Base-by-base conservation (phyloP, 2,797 vertebrate species). In the Chelmon rostratus region DNA sequence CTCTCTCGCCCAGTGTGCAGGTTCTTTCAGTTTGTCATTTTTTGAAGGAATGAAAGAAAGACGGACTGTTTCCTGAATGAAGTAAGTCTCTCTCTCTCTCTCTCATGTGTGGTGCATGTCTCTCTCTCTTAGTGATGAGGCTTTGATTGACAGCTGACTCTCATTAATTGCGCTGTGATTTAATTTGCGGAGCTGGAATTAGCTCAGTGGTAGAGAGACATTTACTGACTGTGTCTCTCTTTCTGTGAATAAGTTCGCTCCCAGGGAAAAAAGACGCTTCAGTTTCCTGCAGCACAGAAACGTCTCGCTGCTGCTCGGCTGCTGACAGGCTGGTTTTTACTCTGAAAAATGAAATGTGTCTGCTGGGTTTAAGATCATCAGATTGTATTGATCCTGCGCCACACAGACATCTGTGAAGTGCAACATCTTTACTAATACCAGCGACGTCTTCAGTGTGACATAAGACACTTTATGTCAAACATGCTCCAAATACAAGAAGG, bases 111-210 rank as follows among this genome's bases (percentile, higher is more conserved):
- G 47, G 19, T 40, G 21, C 42, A 12, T 25, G 47, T 54, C 23
- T 64, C 40, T 44, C 6, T 33, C 52, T 23, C 71, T 54, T 33
- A 6, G 0, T 7, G 56, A 73, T 42, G 69, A 65, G 28, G 44
- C 67, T 85, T 68, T 89, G 87, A 91, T 85, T 89, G 88, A 83
- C 90, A 87, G 83, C 69, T 86, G 82, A 79, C 80, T 78, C 62
- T 70, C 0, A 44, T 85, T 90, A 89, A 89, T 86, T 84, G 78
- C 8, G 47, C 68, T 58, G 47, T 83, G 79, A 81, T 86, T 67
- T 68, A 83, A 87, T 89, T 83, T 89, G 75, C 0, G 12, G 40
- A n/a, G 53, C 53, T 21, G 49, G 66, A 73, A 67, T 78, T 50
- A 53, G 67, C 78, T 83, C 54, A 68, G 16, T 52, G 76, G 68